Evolutionary conservation across 1,140 invertebrate species (phyloP).

Genomic region (Cherax destructor): DNA sequence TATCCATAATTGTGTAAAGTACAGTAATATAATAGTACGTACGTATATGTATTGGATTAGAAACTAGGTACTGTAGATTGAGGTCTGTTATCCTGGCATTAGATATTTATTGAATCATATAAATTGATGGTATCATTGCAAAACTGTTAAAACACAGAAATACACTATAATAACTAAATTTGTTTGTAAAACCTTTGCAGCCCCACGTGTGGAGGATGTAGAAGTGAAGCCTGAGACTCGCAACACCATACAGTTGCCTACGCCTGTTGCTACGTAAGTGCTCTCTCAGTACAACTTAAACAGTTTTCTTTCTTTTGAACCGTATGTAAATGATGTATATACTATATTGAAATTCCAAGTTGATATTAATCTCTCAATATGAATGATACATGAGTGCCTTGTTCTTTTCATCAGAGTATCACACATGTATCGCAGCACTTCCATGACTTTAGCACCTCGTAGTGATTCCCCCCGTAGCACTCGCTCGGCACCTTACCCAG

Average conservation of each 20-base stretch:
- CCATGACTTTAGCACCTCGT: slow-evolving; percentile 60
- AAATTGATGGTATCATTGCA: not conserved
- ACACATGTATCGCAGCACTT: slow-evolving; percentile 66
- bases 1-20: no score
- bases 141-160: no score
- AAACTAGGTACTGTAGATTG: no score
- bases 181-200: slow-evolving; percentile 73
- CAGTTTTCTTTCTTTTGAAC: no score
- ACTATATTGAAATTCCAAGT: no score
- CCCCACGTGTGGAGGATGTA: slow-evolving; percentile 79
- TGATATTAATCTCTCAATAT: no score
- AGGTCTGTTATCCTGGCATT: no score
- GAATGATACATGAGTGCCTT: not conserved
- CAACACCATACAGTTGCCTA: slow-evolving; percentile 80
- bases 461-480: slow-evolving; percentile 68
- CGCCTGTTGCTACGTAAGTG: slow-evolving; percentile 79
- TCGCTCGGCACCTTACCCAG: slow-evolving; percentile 60
- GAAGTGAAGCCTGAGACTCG: slow-evolving; percentile 68
- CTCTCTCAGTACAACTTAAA: not conserved
- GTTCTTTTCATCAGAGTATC: slow-evolving; percentile 26
- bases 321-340: no score
- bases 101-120: not conserved
- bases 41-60: no score
- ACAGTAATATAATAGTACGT: no score
- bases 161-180: no score